Conservation (phyloP, 2,797 vertebrate genomes). For the Falco concolor region DNA sequence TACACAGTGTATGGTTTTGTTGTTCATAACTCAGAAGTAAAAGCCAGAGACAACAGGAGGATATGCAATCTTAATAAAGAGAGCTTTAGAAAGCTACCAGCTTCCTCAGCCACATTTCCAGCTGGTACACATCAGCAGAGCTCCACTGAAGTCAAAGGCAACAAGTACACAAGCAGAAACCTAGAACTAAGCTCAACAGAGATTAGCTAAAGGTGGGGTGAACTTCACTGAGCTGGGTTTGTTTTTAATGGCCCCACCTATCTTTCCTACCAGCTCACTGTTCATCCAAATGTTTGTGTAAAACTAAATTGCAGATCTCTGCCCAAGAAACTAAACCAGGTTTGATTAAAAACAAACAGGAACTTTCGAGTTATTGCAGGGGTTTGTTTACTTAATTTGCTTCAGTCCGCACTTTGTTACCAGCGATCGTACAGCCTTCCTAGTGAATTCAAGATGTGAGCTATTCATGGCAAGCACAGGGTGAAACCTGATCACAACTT, state of each 20-base stretch:
- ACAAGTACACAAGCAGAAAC: background rate
- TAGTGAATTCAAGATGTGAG: background rate
- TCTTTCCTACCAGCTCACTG: background rate
- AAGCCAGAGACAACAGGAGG: background rate
- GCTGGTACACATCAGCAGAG: background rate
- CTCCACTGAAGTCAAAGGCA: background rate
- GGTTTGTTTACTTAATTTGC: background rate
- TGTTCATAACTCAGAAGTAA: background rate
- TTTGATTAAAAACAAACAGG: constrained; percentile 1
- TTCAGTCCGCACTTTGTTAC: background rate
- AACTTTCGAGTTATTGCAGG: background rate
- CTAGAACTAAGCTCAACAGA: background rate
- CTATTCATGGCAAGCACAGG: background rate
- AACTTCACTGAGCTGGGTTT: background rate
- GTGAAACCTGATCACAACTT: background rate
- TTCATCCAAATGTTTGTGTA: background rate
- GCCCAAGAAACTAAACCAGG: background rate
- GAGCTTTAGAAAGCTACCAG: background rate
- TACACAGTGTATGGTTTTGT: background rate
- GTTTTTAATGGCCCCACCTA: background rate
- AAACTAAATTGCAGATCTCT: background rate
- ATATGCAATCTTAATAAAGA: background rate
- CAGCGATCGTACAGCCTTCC: accelerated
- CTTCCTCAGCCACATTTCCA: background rate
- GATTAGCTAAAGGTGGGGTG: background rate